Evolutionary conservation across 2,797 vertebrate genomes (phyloP), one percentile per base, ranked within the genome.

Genomic region (Hyperoplus immaculatus): DNA sequence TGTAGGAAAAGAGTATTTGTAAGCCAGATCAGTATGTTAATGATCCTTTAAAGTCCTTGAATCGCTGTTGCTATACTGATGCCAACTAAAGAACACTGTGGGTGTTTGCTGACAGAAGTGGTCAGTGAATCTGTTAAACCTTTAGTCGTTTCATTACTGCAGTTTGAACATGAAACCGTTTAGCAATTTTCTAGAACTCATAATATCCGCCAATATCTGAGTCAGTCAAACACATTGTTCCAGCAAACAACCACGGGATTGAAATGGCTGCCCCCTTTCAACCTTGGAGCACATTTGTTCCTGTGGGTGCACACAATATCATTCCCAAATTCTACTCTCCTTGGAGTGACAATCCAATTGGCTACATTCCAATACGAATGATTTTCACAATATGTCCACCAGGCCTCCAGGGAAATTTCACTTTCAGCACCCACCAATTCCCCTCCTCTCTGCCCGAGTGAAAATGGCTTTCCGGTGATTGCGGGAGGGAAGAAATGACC

Each of bases 361-460:
- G 87, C 84, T 67, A 72, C 66, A 66, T 88, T 90, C 86, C 82
- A 86, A 71, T 78, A 62, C 61, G 18, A 75, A 63, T 79, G 78
- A 87, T 89, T 92, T 89, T 88, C 87, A 87, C 90, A 84, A 87
- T 89, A 77, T 88, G 80, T 84, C 80, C 29, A 29, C 75, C 53
- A 1, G 50, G 59, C 73, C 92, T 83, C 89, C 69, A 71, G 91
- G 92, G 90, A 92, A 94, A 94, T 92, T 87, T 88, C 72, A 36
- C 72, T 83, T 81, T 79, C 69, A 61, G 81, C 89, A 81, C 84
- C 87, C 90, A 83, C 72, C 84, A 69, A 82, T 87, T 87, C 82
- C 29, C 70, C 84, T 60, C 64, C 47, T 71, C 82, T 79, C 53
- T 29, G 29, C 43, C 18, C 1, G 42, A 82, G 71, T 71, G 72